A percentile compares a stretch with the other conserved stretches of the same genome.
phyloP scores from a whole-genome alignment of 2,888 invertebrate species.

The Patella caerulea region DNA sequence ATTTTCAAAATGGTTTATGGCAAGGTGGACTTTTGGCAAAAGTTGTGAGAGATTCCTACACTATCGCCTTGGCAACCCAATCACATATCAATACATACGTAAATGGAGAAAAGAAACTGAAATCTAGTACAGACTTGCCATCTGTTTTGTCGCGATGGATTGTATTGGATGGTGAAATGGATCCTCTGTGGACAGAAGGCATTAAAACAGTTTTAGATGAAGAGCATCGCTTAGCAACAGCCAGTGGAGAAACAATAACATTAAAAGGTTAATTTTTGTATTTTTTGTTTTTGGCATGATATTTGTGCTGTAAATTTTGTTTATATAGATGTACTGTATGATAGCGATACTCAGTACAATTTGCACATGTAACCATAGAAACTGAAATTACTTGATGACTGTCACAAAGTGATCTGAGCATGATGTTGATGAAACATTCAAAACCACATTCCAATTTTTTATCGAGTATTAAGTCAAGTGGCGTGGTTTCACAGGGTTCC shows the following conservation, averaged over 20 bases:
- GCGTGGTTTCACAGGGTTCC: too few species aligned
- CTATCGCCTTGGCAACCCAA: constrained; percentile 58
- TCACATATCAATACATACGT: constrained; percentile 44
- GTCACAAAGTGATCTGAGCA: too few species aligned
- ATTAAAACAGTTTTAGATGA: constrained; percentile 63
- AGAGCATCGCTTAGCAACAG: constrained; percentile 54
- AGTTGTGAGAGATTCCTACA: constrained; percentile 57
- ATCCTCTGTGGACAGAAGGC: constrained; percentile 65
- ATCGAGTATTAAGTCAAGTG: background rate
- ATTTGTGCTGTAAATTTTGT: too few species aligned
- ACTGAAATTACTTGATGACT: too few species aligned
- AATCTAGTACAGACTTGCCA: constrained; percentile 50
- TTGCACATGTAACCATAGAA: too few species aligned
- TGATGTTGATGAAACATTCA: too few species aligned
- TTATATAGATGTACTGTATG: too few species aligned
- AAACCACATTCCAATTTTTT: background rate
- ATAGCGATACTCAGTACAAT: too few species aligned
- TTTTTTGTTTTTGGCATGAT: background rate
- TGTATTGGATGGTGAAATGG: constrained; percentile 65
- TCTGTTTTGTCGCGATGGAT: constrained; percentile 63
- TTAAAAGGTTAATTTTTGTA: constrained; percentile 45
- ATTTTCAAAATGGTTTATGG: constrained; percentile 61
- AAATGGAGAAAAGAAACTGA: constrained; percentile 51
- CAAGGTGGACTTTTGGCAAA: constrained; percentile 61
- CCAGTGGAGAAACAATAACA: constrained; percentile 59